Base-by-base conservation (phyloP, 2,797 vertebrate genomes). In the Enteromius unitaeniatus region DNA sequence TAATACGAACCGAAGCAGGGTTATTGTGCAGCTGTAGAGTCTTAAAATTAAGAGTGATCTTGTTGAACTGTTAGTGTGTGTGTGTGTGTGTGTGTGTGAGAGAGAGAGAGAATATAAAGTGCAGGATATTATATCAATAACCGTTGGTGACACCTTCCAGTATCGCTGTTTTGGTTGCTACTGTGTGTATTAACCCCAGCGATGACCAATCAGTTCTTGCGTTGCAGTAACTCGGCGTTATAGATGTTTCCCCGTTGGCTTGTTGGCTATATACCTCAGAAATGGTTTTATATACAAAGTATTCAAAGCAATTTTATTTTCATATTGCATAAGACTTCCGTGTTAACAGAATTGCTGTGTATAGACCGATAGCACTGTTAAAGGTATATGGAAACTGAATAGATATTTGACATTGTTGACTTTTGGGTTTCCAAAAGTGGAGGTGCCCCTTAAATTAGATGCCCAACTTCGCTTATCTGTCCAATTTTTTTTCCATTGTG, bases 191-290 rank as follows among this genome's bases (percentile, higher is more conserved):
- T 90, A 81, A 91, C 92, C 92, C 90, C 87, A 91, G 92, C 86
- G 92, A 94, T 94, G 93, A 92, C 94, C 94, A 95, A 95, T 95
- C 95, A 95, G 95, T 95, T 95, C 94, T 95, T 93, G 91, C 94
- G 89, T 93, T 95, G 94, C 94, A 95, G 94, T 95, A 95, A 91
- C 88, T 88, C 90, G 81, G 89, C 88, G 91, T 92, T 91, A 87
- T 92, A 92, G 91, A 90, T 91, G 89, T 91, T 91, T 93, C 93
- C 91, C 91, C 87, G 83, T 79, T 68, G n/a, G 86, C 88, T 88
- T 91, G 86, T 89, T 86, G 86, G 89, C 69, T 69, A 73, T 75
- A 84, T 86, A 89, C 88, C 88, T 89, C 86, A 85, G 73, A 87
- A 81, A 87, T 78, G 23, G 42, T 82, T 85, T 86, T 83, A 77